These are phyloP conservation scores for Pissodes strobi DNA, from an alignment of 1,140 invertebrate species.

Conservation along the genomic window DNA sequence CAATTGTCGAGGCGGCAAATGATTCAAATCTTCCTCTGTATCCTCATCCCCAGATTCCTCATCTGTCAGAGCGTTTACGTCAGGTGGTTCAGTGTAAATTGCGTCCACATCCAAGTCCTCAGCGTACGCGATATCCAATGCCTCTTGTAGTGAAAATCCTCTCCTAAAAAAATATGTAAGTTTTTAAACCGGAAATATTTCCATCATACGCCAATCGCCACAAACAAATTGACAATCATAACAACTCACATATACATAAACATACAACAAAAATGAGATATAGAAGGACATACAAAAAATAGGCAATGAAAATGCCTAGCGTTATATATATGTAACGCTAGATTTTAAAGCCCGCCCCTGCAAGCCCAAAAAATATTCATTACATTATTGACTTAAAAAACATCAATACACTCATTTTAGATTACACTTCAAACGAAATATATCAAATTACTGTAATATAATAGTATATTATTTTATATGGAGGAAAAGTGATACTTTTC, in stretches of 20 bases:
- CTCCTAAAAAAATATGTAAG: neutral
- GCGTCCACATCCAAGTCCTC: slow-evolving; percentile 12
- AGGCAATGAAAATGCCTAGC: no score
- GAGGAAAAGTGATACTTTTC: no score
- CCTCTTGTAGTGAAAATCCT: slow-evolving; percentile 2
- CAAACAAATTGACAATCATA: neutral
- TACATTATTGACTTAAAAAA: slow-evolving; percentile 9
- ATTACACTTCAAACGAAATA: slow-evolving; percentile 3
- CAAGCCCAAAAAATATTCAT: slow-evolving; percentile 2
- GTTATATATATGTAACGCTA: slow-evolving; percentile 2
- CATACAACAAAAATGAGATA: neutral
- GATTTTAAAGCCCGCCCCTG: slow-evolving; percentile 6
- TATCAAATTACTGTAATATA: slow-evolving; percentile 2
- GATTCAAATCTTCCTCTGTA: slow-evolving; percentile 14
- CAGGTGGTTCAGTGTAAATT: no score
- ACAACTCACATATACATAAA: neutral
- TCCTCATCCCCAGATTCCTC: no score
- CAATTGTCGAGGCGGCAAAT: slow-evolving; percentile 6
- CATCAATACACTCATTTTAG: no score
- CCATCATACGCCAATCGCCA: neutral
- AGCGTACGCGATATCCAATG: no score
- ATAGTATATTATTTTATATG: no score
- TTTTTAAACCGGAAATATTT: slow-evolving; percentile 5
- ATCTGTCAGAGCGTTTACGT: no score
- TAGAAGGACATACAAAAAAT: no score